A percentile compares a stretch with the other conserved stretches of the same genome.
phyloP scores from a whole-genome alignment of 2,113 vertebrate species.

The Gallinago paraguaiae region DNA sequence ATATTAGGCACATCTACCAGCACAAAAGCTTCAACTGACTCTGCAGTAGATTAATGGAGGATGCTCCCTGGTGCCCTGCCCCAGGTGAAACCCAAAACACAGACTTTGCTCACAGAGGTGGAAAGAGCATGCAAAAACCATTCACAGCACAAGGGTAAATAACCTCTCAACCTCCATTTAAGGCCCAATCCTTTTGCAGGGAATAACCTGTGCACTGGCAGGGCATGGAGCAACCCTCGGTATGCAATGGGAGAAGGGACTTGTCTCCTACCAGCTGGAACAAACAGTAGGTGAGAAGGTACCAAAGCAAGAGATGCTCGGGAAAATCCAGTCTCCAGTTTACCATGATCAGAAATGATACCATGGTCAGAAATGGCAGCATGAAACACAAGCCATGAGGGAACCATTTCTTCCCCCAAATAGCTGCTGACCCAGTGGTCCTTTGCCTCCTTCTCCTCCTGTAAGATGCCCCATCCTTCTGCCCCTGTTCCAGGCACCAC shows the following conservation, averaged over 20 bases:
- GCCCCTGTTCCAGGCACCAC: fast-evolving
- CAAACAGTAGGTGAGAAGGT: fast-evolving
- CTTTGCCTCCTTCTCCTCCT: background rate
- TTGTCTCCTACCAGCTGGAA: background rate
- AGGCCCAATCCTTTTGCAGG: fast-evolving
- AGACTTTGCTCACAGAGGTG: fast-evolving
- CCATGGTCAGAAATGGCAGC: fast-evolving
- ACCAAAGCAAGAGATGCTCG: background rate
- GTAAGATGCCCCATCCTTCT: fast-evolving
- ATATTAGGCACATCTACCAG: background rate
- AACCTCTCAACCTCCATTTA: fast-evolving
- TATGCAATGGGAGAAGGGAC: background rate
- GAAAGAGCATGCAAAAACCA: background rate
- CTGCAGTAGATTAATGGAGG: background rate
- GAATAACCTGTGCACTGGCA: background rate
- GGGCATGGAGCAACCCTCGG: background rate
- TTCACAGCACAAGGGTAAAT: background rate
- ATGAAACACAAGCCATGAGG: fast-evolving
- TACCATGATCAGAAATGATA: fast-evolving
- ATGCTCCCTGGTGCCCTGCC: fast-evolving
- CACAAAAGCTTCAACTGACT: background rate
- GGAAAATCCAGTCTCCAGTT: background rate
- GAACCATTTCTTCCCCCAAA: background rate
- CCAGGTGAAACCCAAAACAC: fast-evolving
- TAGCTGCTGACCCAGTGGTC: fast-evolving